These are phyloP conservation scores for Arctopsyche grandis DNA, from an alignment of 1,140 invertebrate species.

Conservation along the genomic window DNA sequence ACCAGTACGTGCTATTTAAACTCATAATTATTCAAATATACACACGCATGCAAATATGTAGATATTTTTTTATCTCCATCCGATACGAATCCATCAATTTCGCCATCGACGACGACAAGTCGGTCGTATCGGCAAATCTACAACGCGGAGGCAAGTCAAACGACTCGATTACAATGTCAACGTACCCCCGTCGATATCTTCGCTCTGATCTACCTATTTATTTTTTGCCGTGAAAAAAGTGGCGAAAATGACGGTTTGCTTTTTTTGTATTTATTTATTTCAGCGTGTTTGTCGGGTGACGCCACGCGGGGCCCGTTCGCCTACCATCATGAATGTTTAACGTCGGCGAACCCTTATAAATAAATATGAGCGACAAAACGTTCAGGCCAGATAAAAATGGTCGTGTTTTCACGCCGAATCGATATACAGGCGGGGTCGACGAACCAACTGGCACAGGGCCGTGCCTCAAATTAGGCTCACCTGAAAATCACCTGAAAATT, in stretches of 20 bases:
- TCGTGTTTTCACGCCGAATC: conserved; percentile 31
- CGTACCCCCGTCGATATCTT: not conserved
- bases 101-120: not conserved
- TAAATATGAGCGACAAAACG: conserved; percentile 47
- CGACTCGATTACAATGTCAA: not conserved
- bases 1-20: not conserved
- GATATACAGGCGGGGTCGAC: conserved; percentile 36
- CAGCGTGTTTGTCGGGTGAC: not conserved
- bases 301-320: not conserved
- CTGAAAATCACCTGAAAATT: too few relatives aligned
- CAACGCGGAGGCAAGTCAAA: not conserved
- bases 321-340: conserved; percentile 37
- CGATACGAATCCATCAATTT: not conserved
- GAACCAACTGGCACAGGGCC: conserved; percentile 19
- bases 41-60: not conserved
- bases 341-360: conserved; percentile 40
- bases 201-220: too few relatives aligned
- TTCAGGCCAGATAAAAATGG: conserved; percentile 35
- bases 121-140: not conserved
- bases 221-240: too few relatives aligned
- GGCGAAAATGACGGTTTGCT: too few relatives aligned
- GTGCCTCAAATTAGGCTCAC: not conserved
- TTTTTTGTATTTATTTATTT: not conserved
- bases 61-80: not conserved
- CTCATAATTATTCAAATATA: not conserved